These are phyloP conservation scores for Neodiprion lecontei DNA, from an alignment of 1,140 invertebrate genomes.

Conservation along the genomic window DNA sequence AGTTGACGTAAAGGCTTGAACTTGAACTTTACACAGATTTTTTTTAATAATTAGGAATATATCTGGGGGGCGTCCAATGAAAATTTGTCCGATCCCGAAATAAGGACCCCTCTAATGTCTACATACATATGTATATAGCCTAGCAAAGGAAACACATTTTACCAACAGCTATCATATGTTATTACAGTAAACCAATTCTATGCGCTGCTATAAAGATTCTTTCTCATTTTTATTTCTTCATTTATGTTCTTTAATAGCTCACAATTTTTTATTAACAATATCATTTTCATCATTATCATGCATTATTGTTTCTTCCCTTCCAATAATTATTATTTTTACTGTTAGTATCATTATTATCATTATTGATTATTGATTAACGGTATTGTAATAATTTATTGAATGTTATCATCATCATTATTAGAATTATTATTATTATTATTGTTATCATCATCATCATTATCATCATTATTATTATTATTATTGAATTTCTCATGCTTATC, in stretches of 20 bases:
- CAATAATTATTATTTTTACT: not conserved
- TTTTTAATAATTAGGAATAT: too few relatives aligned
- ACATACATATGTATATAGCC: constrained; percentile 9
- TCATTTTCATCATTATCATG: constrained; percentile 29
- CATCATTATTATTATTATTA: not conserved
- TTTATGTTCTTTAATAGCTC: constrained; percentile 21
- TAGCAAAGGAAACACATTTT: constrained; percentile 49
- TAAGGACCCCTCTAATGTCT: too few relatives aligned
- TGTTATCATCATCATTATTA: not conserved
- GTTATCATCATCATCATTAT: not conserved
- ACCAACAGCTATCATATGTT: constrained; percentile 47
- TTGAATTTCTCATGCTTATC: not conserved
- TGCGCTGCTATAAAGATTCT: constrained; percentile 50
- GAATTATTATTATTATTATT: not conserved
- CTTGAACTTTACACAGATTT: too few relatives aligned
- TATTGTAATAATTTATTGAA: too few relatives aligned
- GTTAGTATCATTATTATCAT: constrained; percentile 15
- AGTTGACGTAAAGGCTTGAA: too few relatives aligned
- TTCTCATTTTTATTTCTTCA: constrained; percentile 33
- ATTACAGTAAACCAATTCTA: constrained; percentile 31
- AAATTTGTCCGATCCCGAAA: too few relatives aligned
- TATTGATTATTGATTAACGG: too few relatives aligned
- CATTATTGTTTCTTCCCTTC: not conserved
- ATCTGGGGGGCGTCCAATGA: too few relatives aligned
- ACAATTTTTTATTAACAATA: constrained; percentile 9